Evolutionary conservation across 2,888 invertebrate species (phyloP).

Genomic region (Lasius platythorax): DNA sequence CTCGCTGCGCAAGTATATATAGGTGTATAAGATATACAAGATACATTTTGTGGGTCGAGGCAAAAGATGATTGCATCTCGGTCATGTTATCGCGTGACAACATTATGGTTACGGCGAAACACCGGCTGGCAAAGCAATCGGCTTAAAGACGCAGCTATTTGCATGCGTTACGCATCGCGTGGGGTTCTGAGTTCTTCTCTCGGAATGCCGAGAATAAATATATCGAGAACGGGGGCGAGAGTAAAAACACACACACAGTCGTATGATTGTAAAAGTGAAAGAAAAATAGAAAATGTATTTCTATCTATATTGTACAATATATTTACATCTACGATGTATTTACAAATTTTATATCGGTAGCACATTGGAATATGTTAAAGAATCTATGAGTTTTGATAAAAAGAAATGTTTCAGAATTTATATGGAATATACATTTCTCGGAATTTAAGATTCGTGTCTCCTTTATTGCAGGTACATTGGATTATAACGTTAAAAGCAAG

Average conservation of each 20-base stretch:
- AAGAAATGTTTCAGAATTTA: no score
- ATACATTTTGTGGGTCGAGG: slow-evolving; percentile 51
- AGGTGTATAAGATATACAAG: slow-evolving; percentile 47
- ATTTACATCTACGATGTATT: neutral
- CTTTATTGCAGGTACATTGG: no score
- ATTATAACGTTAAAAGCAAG: no score
- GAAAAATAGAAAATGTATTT: slow-evolving; percentile 6
- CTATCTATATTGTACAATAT: neutral
- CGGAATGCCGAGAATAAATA: slow-evolving; percentile 39
- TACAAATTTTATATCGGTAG: neutral
- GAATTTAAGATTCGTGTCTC: no score
- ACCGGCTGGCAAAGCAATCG: slow-evolving; percentile 45
- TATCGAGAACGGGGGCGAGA: neutral
- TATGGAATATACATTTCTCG: no score
- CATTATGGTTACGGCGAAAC: slow-evolving; percentile 27
- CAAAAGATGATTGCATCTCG: slow-evolving; percentile 29
- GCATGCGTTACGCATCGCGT: slow-evolving; percentile 64
- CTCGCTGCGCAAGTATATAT: slow-evolving; percentile 24
- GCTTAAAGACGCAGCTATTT: slow-evolving; percentile 62
- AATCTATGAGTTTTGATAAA: no score
- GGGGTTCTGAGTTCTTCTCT: slow-evolving; percentile 56
- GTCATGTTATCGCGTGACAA: slow-evolving; percentile 18
- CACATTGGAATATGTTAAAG: no score
- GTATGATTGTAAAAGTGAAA: neutral
- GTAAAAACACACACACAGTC: neutral